A percentile compares a stretch with the other conserved stretches of the same genome.
Conservation (phyloP, 2,113 vertebrate genomes). For the Ctenomys sociabilis region DNA sequence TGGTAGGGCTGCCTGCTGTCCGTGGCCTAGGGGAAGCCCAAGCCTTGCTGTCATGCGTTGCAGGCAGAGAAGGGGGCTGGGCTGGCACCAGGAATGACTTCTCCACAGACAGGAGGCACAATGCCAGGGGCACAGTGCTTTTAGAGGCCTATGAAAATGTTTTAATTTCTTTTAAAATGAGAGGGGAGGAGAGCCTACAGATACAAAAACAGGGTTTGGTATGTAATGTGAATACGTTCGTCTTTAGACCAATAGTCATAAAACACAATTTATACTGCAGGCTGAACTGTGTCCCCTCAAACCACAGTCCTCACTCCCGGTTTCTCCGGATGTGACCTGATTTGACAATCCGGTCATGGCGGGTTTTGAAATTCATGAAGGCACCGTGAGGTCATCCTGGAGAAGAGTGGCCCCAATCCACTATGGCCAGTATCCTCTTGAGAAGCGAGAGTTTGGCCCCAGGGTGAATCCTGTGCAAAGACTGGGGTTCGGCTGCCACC, state of each 20-base stretch:
- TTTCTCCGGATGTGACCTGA: not conserved
- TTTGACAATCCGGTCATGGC: not conserved
- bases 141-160: not conserved
- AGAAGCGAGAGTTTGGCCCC: not conserved
- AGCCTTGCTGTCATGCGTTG: rapidly evolving
- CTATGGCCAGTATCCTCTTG: not conserved
- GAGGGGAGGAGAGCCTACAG: no score
- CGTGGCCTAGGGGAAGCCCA: rapidly evolving
- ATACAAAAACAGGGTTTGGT: not conserved
- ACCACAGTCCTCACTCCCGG: not conserved
- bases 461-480: not conserved
- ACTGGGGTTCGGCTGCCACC: not conserved
- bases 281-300: not conserved
- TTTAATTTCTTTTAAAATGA: not conserved
- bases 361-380: not conserved
- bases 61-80: rapidly evolving
- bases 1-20: rapidly evolving
- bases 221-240: not conserved
- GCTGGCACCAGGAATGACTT: no score
- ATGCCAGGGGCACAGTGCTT: not conserved
- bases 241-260: not conserved
- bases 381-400: rapidly evolving
- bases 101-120: not conserved
- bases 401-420: not conserved
- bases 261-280: not conserved